Conservation (phyloP, 2,113 vertebrate species). For the Baryphthengus martii region DNA sequence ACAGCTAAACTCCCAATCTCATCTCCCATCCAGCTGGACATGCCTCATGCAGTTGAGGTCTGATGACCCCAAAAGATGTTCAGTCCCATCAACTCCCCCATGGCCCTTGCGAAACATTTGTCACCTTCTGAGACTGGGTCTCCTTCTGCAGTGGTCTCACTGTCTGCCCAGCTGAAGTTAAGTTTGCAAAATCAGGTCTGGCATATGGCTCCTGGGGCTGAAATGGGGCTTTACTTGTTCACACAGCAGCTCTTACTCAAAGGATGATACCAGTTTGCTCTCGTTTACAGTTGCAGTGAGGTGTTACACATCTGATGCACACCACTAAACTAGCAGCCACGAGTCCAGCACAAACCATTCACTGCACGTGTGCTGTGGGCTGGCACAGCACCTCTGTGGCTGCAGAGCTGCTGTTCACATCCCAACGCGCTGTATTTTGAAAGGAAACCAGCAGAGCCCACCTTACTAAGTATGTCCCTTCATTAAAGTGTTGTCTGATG, state of each 20-base stretch:
- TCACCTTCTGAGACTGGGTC: neutral
- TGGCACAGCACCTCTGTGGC: neutral
- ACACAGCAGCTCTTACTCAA: neutral
- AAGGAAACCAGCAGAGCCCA: neutral
- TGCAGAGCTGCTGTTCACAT: neutral
- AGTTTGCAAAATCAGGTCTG: conserved; percentile 8
- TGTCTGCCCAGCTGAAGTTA: neutral
- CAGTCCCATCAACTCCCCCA: neutral
- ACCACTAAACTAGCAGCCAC: neutral
- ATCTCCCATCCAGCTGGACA: neutral
- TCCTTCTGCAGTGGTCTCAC: neutral
- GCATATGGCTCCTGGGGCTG: neutral
- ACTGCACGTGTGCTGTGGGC: neutral
- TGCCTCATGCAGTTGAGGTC: neutral
- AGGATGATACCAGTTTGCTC: neutral
- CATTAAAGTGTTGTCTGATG: neutral
- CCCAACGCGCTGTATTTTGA: rapidly evolving
- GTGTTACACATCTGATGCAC: neutral
- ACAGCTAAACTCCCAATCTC: neutral
- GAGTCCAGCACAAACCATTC: neutral
- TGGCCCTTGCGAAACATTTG: neutral
- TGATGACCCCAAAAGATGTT: neutral
- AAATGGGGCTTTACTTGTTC: neutral
- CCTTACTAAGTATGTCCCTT: neutral
- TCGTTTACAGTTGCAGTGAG: neutral